These are phyloP conservation scores for Leptatherina wallacei DNA, from an alignment of 2,797 vertebrate genomes.

Conservation along the genomic window DNA sequence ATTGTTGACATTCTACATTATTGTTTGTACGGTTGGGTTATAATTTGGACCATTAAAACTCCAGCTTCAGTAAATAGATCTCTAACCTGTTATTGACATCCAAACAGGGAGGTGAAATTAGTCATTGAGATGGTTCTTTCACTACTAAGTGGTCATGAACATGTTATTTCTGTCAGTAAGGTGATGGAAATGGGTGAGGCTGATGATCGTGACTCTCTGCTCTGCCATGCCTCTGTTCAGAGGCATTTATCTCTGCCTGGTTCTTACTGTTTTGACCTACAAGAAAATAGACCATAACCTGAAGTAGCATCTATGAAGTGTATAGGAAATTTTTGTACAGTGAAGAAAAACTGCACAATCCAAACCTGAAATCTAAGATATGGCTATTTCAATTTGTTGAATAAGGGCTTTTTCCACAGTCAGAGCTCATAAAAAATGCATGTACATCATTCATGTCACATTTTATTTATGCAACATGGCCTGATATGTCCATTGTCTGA, in stretches of 20 bases:
- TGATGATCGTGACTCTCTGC: constrained; percentile 18
- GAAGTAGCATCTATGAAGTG: background rate
- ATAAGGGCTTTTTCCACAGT: background rate
- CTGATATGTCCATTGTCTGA: constrained; percentile 15
- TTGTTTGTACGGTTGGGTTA: constrained; percentile 8
- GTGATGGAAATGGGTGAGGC: constrained; percentile 13
- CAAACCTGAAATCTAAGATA: background rate
- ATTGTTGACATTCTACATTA: constrained; percentile 47
- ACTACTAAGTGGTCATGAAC: constrained; percentile 1
- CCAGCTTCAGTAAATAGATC: constrained; percentile 49
- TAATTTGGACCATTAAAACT: constrained; percentile 30
- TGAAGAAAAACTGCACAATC: constrained; percentile 9
- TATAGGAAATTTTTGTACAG: background rate
- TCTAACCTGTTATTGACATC: constrained; percentile 47
- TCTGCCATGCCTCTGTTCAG: constrained; percentile 3
- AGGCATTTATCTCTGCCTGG: background rate
- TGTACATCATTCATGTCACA: constrained; percentile 3
- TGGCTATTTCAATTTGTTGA: background rate
- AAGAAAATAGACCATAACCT: background rate
- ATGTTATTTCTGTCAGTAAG: constrained; percentile 2
- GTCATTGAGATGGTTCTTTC: constrained; percentile 17
- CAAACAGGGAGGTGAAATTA: constrained; percentile 24
- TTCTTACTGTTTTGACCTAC: constrained; percentile 22
- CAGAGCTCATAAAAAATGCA: background rate
- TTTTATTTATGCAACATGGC: constrained; percentile 6